Conservation (phyloP, 2,888 invertebrate genomes). For the Cetonia aurata region DNA sequence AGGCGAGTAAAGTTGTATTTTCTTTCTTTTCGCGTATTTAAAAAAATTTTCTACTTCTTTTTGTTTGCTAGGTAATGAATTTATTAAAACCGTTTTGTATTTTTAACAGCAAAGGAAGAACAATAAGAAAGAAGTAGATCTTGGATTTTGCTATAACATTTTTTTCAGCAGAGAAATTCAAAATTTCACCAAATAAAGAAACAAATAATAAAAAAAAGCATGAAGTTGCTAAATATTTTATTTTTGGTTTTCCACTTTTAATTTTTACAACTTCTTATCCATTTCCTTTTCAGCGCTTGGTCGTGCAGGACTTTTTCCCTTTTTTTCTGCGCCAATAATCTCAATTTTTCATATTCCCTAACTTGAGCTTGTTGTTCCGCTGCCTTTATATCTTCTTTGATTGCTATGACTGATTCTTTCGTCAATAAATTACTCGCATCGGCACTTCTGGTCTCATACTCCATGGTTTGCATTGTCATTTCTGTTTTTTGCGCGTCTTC, state of each 20-base stretch:
- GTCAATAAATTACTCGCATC: not conserved
- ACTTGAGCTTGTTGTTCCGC: slow-evolving; percentile 15
- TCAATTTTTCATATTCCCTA: slow-evolving; percentile 43
- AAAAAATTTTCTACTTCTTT: too few species aligned
- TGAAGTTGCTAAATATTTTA: not conserved
- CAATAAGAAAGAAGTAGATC: too few species aligned
- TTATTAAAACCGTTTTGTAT: too few species aligned
- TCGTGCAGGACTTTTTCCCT: slow-evolving; percentile 37
- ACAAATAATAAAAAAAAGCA: too few species aligned
- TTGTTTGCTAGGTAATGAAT: too few species aligned
- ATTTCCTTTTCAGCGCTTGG: slow-evolving; percentile 41
- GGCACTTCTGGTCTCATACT: not conserved
- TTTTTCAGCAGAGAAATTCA: too few species aligned
- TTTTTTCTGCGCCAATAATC: slow-evolving; percentile 44
- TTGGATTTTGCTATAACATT: too few species aligned
- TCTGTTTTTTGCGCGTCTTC: slow-evolving; percentile 5
- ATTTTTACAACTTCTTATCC: slow-evolving; percentile 47
- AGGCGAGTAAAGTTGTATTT: too few species aligned
- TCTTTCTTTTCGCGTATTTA: too few species aligned
- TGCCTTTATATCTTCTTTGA: slow-evolving; percentile 4
- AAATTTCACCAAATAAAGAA: too few species aligned
- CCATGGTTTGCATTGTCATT: not conserved
- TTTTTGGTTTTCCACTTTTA: slow-evolving; percentile 12
- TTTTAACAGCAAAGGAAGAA: too few species aligned
- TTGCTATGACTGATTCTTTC: not conserved